These are phyloP conservation scores for Hemicordylus capensis DNA, from an alignment of 2,113 vertebrate genomes.

Conservation along the genomic window DNA sequence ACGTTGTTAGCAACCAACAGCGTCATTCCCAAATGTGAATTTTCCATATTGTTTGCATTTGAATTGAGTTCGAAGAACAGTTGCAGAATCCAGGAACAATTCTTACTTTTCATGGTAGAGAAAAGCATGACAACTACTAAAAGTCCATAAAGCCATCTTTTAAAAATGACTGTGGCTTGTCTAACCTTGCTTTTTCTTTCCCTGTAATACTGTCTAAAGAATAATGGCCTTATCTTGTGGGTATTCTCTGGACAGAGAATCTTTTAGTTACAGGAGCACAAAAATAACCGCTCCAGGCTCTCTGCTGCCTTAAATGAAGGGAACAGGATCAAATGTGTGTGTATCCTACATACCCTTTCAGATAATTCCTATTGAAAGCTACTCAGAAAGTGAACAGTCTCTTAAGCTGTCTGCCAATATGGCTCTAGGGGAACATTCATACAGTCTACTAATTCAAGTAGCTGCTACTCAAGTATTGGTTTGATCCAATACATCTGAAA, in stretches of 20 bases:
- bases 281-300: neutral
- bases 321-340: constrained; percentile 6
- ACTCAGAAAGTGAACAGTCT: constrained; percentile 5
- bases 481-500: neutral
- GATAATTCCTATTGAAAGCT: neutral
- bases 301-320: neutral
- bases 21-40: neutral
- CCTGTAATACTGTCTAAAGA: neutral
- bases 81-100: fast-evolving
- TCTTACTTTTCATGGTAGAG: neutral
- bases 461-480: neutral
- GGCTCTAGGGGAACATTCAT: neutral
- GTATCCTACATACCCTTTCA: neutral
- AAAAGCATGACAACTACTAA: neutral
- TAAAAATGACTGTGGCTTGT: neutral
- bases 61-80: neutral
- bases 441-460: neutral
- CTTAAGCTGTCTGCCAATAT: neutral
- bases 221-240: neutral
- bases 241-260: constrained; percentile 23
- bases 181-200: neutral
- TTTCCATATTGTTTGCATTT: neutral
- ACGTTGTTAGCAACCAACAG: neutral
- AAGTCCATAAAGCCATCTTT: neutral
- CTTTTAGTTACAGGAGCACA: constrained; percentile 21